phyloP scores from a whole-genome alignment of 2,113 vertebrate genomes.

The Echinops telfairi region DNA sequence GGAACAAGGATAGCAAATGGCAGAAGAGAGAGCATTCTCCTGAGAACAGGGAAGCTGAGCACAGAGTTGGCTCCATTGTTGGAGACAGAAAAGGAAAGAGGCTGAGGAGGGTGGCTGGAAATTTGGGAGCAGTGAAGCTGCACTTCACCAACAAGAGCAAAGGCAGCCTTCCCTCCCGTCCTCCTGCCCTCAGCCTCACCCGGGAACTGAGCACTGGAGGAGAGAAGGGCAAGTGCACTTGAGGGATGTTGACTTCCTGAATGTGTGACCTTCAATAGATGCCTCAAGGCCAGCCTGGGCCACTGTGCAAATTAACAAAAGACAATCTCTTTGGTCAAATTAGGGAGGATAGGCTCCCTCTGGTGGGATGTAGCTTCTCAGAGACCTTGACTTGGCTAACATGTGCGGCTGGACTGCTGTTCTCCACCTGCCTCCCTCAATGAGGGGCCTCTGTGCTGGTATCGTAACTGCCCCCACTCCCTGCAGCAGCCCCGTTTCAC shows the following conservation, averaged over 20 bases:
- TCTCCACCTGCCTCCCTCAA: neutral
- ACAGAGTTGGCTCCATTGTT: neutral
- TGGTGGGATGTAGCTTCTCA: neutral
- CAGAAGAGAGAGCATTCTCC: neutral
- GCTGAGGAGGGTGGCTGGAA: neutral
- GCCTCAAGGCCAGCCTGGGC: neutral
- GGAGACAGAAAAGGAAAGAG: neutral
- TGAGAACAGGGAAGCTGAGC: neutral
- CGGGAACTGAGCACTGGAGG: neutral
- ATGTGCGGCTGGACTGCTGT: rapidly evolving
- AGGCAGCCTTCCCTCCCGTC: too few relatives aligned
- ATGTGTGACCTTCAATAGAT: neutral
- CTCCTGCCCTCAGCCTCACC: neutral
- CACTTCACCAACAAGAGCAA: rapidly evolving
- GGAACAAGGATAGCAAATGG: slow-evolving; percentile 47
- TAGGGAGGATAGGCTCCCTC: neutral
- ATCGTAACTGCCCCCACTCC: neutral
- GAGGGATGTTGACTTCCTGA: neutral
- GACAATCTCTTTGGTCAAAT: neutral
- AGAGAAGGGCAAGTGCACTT: neutral
- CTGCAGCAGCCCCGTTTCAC: neutral
- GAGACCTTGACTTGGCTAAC: neutral
- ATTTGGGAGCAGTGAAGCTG: neutral
- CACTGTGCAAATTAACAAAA: neutral
- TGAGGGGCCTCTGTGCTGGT: neutral